Evolutionary conservation across 2,888 invertebrate species (phyloP).

Genomic region (Teinopalpus imperialis): DNA sequence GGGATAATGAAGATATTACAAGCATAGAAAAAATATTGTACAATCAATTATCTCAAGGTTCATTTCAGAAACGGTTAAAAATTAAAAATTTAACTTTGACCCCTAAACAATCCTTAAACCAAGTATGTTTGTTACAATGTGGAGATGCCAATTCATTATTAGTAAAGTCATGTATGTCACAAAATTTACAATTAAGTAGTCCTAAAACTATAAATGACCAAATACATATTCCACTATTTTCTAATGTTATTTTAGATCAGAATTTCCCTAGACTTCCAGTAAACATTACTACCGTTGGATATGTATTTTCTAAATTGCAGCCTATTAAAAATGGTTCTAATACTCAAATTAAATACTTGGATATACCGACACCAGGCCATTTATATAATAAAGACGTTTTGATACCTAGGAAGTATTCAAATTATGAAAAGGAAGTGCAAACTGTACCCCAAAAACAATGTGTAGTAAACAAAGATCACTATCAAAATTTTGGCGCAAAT

Average conservation of each 20-base stretch:
- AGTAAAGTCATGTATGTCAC: conserved; percentile 46
- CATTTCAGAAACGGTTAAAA: conserved; percentile 54
- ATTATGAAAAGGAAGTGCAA: conserved; percentile 22
- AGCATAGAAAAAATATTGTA: conserved; percentile 47
- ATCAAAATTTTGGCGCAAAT: neutral
- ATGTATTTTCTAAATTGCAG: conserved; percentile 42
- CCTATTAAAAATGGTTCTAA: conserved; percentile 28
- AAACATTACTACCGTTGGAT: conserved; percentile 62
- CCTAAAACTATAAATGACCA: conserved; percentile 38
- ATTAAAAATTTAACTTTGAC: conserved; percentile 57
- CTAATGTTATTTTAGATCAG: conserved; percentile 47
- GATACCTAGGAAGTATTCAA: neutral
- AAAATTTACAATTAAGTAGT: conserved; percentile 36
- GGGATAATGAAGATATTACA: conserved; percentile 4
- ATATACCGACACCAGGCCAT: neutral
- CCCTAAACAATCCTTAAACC: conserved; percentile 56
- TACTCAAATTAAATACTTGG: conserved; percentile 19
- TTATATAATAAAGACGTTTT: neutral
- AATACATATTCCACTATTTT: conserved; percentile 38
- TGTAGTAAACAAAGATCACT: neutral
- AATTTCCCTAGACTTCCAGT: conserved; percentile 49
- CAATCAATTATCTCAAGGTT: conserved; percentile 45
- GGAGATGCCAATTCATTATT: conserved; percentile 56
- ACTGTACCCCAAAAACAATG: too few relatives aligned
- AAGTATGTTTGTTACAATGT: conserved; percentile 52